Evolutionary conservation across 2,888 invertebrate genomes (phyloP).

Genomic region (Myopa testacea): DNA sequence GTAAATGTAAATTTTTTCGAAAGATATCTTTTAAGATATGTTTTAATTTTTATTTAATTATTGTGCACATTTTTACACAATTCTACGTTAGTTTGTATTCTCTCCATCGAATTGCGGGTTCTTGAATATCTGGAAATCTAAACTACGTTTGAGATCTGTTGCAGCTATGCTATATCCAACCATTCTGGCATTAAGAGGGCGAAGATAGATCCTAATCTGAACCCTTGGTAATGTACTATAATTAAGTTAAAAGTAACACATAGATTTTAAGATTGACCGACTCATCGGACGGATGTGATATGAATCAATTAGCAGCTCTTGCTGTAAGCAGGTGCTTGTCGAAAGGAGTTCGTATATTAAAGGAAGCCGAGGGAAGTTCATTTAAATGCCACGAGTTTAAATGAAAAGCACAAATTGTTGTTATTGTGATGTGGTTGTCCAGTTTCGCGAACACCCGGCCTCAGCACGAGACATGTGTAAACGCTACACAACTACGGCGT

Average conservation of each 20-base stretch:
- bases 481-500: background rate
- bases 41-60: too few relatives aligned
- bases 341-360: background rate
- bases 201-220: background rate
- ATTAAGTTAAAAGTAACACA: background rate
- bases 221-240: background rate
- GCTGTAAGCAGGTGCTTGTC: constrained; percentile 2
- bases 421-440: too few relatives aligned
- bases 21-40: too few relatives aligned
- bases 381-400: background rate
- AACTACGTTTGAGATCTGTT: too few relatives aligned
- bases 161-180: too few relatives aligned
- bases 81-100: too few relatives aligned
- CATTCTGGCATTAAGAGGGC: too few relatives aligned
- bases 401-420: background rate
- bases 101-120: too few relatives aligned
- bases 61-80: too few relatives aligned
- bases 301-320: constrained; percentile 10
- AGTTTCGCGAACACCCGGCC: background rate
- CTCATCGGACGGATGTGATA: background rate
- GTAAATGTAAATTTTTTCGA: too few relatives aligned
- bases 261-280: background rate
- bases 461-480: constrained; percentile 31
- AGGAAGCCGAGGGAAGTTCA: background rate
- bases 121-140: too few relatives aligned